Evolutionary conservation across 2,113 vertebrate genomes (phyloP), one percentile per base, ranked within the genome.

Genomic region (Rhinopomastus cyanomelas): DNA sequence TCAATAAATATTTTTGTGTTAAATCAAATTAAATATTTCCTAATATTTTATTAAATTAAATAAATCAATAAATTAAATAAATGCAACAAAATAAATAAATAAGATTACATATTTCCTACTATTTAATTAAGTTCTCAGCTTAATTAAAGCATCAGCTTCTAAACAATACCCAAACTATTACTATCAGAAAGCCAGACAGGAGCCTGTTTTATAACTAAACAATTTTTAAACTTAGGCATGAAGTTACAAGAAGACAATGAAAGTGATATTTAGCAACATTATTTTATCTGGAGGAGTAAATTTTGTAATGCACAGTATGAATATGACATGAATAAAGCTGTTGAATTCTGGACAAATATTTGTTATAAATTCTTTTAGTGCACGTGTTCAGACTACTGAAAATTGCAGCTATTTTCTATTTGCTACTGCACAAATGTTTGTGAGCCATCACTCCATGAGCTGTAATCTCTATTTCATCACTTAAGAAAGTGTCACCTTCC

Each of bases 151-250:
- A 32, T 79, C 5, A 34, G 4, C 5, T 79, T 76, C 29, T 56
- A 79, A 64, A 42, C 3, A 66, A 44, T 36, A 56, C 3, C 5
- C 11, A 83, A 19, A 21, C 14, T 21, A 42, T 39, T 71, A 20
- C 64, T 11, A 61, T 14, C 30, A 79, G 23, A 60, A 67, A 85
- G 26, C 5, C 10, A 49, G 25, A 13, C 13, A 71, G 32, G 16
- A 61, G 1, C 7, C 30, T 46, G n/a, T 4, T 30, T 69, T 6
- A 5, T 59, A 67, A 27, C 60, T 23, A 49, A 84, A n/a, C 2
- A 14, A 26, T 60, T 68, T 39, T 49, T 36, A 8, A 80, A 51
- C 1, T 39, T 61, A 29, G 0, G 0, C n/a, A n/a, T 76, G 8
- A 85, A 69, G 16, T 2, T 36, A 46, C 56, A 79, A 84, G 10